These are phyloP conservation scores for Fulmarus glacialis DNA, from an alignment of 2,113 vertebrate genomes.

Conservation along the genomic window DNA sequence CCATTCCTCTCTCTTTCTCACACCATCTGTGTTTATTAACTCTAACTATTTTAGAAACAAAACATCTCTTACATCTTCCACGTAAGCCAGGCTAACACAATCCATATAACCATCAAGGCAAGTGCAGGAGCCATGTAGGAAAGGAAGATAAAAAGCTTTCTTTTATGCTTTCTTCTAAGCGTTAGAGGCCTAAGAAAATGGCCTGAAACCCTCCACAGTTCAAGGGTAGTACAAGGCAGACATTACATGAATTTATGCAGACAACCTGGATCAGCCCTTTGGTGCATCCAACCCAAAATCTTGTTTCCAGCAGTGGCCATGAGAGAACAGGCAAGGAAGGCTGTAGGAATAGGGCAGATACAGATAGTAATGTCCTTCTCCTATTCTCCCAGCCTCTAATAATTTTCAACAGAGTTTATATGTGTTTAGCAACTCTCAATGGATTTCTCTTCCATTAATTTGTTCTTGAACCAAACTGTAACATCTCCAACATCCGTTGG, in stretches of 20 bases:
- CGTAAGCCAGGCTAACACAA: background rate
- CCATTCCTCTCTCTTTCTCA: slow-evolving; percentile 20
- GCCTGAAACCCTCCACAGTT: background rate
- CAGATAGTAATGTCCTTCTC: rapidly evolving
- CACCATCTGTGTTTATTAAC: slow-evolving; percentile 45
- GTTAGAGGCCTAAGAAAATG: background rate
- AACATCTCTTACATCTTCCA: background rate
- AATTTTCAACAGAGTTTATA: background rate
- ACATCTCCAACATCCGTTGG: background rate
- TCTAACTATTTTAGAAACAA: slow-evolving; percentile 45
- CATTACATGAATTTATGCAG: background rate
- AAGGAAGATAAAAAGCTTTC: background rate
- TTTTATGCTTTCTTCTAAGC: background rate
- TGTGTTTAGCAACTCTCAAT: background rate
- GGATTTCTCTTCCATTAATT: background rate
- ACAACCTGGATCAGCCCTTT: background rate
- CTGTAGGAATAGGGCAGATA: background rate
- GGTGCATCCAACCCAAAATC: background rate
- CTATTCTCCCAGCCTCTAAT: background rate
- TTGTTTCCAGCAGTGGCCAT: background rate
- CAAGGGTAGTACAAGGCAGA: background rate
- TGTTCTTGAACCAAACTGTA: background rate
- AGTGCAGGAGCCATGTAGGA: background rate
- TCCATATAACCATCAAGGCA: background rate
- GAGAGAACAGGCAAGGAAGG: background rate